Percentiles rank a stretch among this genome's conserved stretches.
These are phyloP conservation scores for Mastacembelus armatus DNA, from an alignment of 2,797 vertebrate genomes.

Conservation along the genomic window DNA sequence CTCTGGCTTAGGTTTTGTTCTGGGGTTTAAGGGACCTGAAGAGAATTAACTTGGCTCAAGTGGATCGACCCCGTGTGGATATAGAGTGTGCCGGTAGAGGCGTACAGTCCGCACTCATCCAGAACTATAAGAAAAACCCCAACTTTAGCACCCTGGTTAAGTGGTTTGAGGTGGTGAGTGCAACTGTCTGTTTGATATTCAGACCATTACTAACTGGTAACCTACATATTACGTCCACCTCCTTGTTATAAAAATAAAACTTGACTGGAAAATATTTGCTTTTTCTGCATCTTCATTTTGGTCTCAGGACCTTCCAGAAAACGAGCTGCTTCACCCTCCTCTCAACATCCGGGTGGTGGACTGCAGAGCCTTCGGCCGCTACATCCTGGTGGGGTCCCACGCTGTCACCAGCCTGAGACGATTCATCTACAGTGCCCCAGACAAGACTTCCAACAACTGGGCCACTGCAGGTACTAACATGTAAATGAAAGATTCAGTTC, in stretches of 20 bases:
- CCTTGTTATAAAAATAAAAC: neutral
- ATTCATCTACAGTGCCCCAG: slow-evolving; percentile 91
- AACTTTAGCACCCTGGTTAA: slow-evolving; percentile 98
- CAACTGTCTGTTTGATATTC: neutral
- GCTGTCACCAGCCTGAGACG: slow-evolving; percentile 91
- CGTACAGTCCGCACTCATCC: slow-evolving; percentile 94
- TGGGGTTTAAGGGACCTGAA: slow-evolving; percentile 98
- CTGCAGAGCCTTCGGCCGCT: slow-evolving; percentile 95
- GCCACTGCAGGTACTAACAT: slow-evolving; percentile 83
- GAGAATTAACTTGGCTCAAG: slow-evolving; percentile 95
- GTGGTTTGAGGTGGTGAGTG: slow-evolving; percentile 98
- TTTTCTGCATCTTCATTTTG: neutral
- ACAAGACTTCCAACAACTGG: slow-evolving; percentile 88
- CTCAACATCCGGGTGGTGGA: slow-evolving; percentile 95
- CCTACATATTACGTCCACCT: neutral
- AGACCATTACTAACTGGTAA: neutral
- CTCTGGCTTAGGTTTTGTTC: slow-evolving; percentile 88
- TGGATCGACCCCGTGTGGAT: slow-evolving; percentile 95
- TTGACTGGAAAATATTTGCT: neutral
- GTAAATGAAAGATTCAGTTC: slow-evolving; percentile 1
- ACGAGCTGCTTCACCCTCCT: slow-evolving; percentile 96
- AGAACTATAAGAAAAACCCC: slow-evolving; percentile 98
- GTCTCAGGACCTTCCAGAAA: slow-evolving; percentile 93
- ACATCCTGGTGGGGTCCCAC: slow-evolving; percentile 94
- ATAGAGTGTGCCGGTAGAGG: slow-evolving; percentile 96